Evolutionary conservation across 2,888 invertebrate genomes (phyloP).

Genomic region (Cryptocheilus praepositus): DNA sequence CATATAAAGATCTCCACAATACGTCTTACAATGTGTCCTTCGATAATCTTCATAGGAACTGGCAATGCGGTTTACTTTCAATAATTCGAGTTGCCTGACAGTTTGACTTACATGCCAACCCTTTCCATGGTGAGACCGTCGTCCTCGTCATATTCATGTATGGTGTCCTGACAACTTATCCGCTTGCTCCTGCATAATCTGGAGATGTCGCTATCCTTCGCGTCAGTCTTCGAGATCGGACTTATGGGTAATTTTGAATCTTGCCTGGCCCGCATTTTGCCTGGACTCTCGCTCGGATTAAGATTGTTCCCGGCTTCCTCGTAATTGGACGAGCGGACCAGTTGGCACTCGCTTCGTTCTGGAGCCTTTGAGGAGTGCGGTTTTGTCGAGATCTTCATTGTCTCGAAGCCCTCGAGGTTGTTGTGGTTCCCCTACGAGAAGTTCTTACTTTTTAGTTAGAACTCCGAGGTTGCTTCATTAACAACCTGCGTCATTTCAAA

Average conservation of each 20-base stretch:
- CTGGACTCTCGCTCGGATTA: slow-evolving; percentile 29
- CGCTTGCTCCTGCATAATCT: slow-evolving; percentile 61
- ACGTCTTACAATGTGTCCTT: background rate
- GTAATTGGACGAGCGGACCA: slow-evolving; percentile 57
- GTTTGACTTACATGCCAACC: slow-evolving; percentile 55
- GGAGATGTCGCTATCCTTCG: slow-evolving; percentile 54
- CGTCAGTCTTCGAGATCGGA: slow-evolving; percentile 61
- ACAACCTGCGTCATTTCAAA: too few species aligned
- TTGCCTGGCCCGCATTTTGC: slow-evolving; percentile 38
- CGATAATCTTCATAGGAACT: too few species aligned
- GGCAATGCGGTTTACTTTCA: too few species aligned
- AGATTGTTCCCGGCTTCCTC: slow-evolving; percentile 34
- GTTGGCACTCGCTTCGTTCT: slow-evolving; percentile 61
- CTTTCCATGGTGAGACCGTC: slow-evolving; percentile 68
- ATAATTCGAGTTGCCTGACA: too few species aligned
- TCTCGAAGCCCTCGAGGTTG: slow-evolving; percentile 61
- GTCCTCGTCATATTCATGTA: slow-evolving; percentile 66
- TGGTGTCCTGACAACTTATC: slow-evolving; percentile 64
- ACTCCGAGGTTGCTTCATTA: background rate
- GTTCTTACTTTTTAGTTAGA: slow-evolving; percentile 15
- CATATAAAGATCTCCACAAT: background rate
- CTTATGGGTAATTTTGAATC: slow-evolving; percentile 66
- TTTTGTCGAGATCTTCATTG: slow-evolving; percentile 71
- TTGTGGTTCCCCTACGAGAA: slow-evolving; percentile 63
- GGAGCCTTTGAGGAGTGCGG: slow-evolving; percentile 61